phyloP scores from a whole-genome alignment of 1,140 invertebrate species.

The Ceratina japonica region DNA sequence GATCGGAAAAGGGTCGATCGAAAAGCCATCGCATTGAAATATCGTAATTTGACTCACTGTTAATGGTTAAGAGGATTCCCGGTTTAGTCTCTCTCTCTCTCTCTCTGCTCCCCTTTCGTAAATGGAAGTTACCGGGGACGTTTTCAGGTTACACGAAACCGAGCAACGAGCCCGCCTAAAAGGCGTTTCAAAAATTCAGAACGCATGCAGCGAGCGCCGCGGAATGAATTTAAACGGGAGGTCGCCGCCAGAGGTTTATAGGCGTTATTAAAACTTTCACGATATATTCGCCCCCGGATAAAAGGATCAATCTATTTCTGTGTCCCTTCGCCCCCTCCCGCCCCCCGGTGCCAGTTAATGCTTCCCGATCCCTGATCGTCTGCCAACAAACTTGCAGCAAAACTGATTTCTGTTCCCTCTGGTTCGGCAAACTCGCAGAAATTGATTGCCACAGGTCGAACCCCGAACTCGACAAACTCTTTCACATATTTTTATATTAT shows the following conservation, averaged over 20 bases:
- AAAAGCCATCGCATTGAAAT: constrained; percentile 13
- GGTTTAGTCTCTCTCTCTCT: no score
- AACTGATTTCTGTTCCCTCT: not conserved
- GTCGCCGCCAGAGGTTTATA: not conserved
- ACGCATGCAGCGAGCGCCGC: not conserved
- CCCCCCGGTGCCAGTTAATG: not conserved
- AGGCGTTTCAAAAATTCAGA: constrained; percentile 19
- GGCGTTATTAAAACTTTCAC: constrained; percentile 6
- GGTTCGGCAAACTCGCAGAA: not conserved
- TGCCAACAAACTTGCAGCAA: not conserved
- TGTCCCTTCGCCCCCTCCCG: no score
- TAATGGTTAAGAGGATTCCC: not conserved
- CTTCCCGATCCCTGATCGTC: not conserved
- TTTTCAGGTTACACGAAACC: not conserved
- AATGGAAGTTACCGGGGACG: not conserved
- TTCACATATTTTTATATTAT: not conserved
- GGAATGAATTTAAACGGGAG: not conserved
- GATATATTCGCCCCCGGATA: not conserved
- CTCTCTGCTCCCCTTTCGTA: no score
- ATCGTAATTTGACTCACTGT: constrained; percentile 1
- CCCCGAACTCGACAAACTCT: not conserved
- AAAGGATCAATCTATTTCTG: not conserved
- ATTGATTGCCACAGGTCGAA: not conserved
- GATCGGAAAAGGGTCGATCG: not conserved
- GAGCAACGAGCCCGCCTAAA: not conserved